A percentile compares a stretch with the other conserved stretches of the same genome.
phyloP scores from a whole-genome alignment of 2,113 vertebrate genomes.

The Formicarius rufipectus region DNA sequence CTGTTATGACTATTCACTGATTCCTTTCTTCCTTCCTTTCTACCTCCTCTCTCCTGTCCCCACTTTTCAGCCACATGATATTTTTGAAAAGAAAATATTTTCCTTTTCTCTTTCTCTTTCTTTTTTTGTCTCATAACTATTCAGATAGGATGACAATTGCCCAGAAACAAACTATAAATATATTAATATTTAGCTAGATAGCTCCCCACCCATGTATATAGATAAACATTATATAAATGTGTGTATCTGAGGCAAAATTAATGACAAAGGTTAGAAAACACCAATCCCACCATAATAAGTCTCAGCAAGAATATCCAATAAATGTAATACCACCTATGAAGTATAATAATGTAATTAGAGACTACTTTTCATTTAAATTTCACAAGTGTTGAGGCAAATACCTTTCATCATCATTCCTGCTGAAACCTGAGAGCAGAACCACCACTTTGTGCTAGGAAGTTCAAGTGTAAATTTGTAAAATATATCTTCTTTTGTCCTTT shows the following conservation, averaged over 20 bases:
- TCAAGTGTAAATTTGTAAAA: constrained; percentile 25
- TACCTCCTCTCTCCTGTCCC: not conserved
- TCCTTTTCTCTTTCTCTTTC: not conserved
- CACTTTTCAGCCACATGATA: not conserved
- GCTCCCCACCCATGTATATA: not conserved
- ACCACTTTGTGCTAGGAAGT: not conserved
- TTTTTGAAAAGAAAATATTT: not conserved
- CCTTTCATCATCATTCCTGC: not conserved
- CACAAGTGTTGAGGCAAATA: not conserved
- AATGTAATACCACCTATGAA: not conserved
- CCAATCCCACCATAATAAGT: not conserved
- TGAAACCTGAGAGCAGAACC: not conserved
- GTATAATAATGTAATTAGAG: not conserved
- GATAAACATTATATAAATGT: not conserved
- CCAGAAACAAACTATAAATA: not conserved
- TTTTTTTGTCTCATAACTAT: not conserved
- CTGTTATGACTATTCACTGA: not conserved
- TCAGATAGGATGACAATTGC: not conserved
- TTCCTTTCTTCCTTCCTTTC: not conserved
- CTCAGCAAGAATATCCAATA: not conserved
- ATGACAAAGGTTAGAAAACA: not conserved
- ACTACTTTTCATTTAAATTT: not conserved
- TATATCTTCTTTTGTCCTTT: constrained; percentile 6
- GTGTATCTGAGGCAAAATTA: not conserved
- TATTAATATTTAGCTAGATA: not conserved